phyloP scores from a whole-genome alignment of 2,797 vertebrate genomes.

The Hylomyscus alleni region DNA sequence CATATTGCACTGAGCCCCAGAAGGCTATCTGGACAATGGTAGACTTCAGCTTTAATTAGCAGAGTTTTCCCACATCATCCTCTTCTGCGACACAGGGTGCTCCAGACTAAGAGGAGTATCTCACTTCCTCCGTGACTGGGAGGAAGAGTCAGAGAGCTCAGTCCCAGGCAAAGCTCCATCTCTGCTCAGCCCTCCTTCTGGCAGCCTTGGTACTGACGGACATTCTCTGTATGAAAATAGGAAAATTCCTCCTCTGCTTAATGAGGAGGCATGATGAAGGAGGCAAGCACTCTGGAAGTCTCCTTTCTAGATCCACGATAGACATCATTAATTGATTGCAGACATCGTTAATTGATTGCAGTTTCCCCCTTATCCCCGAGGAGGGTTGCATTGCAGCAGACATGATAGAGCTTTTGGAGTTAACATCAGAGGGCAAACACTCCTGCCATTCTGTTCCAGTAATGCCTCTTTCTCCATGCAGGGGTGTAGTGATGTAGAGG shows the following conservation, averaged over 20 bases:
- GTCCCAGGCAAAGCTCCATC: background rate
- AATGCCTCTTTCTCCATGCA: background rate
- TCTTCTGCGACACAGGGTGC: constrained; percentile 16
- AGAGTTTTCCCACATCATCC: background rate
- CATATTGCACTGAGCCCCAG: background rate
- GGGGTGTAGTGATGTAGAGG: background rate
- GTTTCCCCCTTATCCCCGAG: background rate
- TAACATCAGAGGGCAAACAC: background rate
- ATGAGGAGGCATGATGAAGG: background rate
- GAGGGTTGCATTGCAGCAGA: background rate
- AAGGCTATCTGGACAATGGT: background rate
- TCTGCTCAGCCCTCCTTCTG: background rate
- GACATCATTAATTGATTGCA: background rate
- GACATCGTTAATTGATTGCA: background rate
- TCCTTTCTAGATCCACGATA: background rate
- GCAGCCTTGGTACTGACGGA: background rate
- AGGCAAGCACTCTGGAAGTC: background rate
- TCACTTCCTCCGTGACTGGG: constrained; percentile 51
- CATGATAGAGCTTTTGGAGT: background rate
- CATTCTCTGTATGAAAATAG: background rate
- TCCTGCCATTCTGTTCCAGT: background rate
- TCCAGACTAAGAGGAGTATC: background rate
- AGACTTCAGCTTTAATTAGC: background rate
- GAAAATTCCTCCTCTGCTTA: background rate
- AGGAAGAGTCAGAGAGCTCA: constrained; percentile 46